A percentile compares a stretch with the other conserved stretches of the same genome.
Conservation (phyloP, 1,140 invertebrate genomes). For the Drosophila orosa region DNA sequence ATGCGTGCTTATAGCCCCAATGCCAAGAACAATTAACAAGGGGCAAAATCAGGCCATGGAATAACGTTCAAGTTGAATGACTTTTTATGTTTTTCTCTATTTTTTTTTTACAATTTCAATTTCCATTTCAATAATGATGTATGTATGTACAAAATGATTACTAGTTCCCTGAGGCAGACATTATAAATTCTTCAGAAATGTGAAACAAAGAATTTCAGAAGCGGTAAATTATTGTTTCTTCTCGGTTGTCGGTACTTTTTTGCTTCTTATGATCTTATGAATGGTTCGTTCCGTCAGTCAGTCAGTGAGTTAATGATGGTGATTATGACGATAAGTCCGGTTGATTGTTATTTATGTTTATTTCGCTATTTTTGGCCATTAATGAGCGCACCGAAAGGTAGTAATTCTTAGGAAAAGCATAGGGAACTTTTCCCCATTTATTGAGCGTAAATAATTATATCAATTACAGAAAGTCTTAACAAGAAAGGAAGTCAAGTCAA, state of each 20-base stretch:
- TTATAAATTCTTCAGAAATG: slow-evolving; percentile 54
- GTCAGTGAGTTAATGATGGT: slow-evolving; percentile 70
- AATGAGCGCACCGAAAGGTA: slow-evolving; percentile 43
- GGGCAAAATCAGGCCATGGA: slow-evolving; percentile 47
- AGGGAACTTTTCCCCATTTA: slow-evolving; percentile 30
- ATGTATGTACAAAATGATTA: slow-evolving; percentile 30
- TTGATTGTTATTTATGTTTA: slow-evolving; percentile 61
- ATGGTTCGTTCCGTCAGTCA: slow-evolving; percentile 62
- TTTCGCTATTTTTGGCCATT: slow-evolving; percentile 43
- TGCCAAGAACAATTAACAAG: slow-evolving; percentile 48
- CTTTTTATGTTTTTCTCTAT: slow-evolving; percentile 44
- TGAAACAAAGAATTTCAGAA: slow-evolving; percentile 36
- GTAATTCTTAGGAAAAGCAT: slow-evolving; percentile 16
- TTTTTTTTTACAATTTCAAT: slow-evolving; percentile 38
- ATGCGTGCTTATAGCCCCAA: slow-evolving; percentile 22
- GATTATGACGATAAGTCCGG: slow-evolving; percentile 61
- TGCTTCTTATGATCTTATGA: slow-evolving; percentile 13
- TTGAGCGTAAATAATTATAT: slow-evolving; percentile 46
- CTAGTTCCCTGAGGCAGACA: slow-evolving; percentile 21
- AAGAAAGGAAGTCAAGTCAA: slow-evolving; percentile 2
- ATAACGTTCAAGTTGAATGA: slow-evolving; percentile 73
- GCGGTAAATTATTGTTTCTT: slow-evolving; percentile 24
- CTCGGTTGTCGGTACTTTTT: slow-evolving; percentile 31
- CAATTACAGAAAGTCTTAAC: slow-evolving; percentile 27
- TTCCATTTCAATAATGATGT: slow-evolving; percentile 71